phyloP scores from a whole-genome alignment of 2,797 vertebrate genomes.

The Eupleurogrammus muticus region DNA sequence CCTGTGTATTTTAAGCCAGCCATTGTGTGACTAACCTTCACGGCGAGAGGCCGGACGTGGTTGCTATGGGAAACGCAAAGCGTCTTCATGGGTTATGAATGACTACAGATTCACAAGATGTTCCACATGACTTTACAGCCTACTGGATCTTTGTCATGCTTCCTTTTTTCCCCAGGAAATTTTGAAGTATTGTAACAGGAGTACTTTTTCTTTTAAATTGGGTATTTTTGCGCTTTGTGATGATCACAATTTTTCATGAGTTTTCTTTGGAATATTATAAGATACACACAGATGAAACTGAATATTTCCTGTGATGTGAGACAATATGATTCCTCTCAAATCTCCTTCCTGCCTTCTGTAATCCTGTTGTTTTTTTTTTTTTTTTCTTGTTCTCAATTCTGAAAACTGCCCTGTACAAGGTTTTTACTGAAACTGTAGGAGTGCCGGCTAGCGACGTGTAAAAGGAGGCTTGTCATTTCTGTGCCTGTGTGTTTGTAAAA shows the following conservation, averaged over 20 bases:
- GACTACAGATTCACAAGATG: neutral
- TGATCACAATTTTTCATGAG: too few relatives aligned
- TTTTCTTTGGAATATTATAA: neutral
- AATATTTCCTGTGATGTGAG: conserved; percentile 11
- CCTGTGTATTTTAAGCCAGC: neutral
- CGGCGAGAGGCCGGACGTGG: accelerated
- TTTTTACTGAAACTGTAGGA: conserved; percentile 22
- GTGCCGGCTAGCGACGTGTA: conserved; percentile 19
- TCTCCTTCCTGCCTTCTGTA: conserved; percentile 18
- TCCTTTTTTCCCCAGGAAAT: too few relatives aligned
- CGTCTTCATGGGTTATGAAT: neutral
- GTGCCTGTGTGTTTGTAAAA: conserved; percentile 70
- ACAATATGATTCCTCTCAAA: neutral
- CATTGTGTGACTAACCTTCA: neutral
- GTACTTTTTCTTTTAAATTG: too few relatives aligned
- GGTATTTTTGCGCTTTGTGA: too few relatives aligned
- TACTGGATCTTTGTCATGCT: neutral
- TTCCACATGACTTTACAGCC: neutral
- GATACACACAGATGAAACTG: neutral
- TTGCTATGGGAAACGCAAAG: neutral
- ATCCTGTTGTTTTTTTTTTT: neutral
- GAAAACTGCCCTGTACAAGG: conserved; percentile 14
- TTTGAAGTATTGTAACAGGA: neutral
- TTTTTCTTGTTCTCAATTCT: conserved; percentile 7
- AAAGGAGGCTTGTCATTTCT: conserved; percentile 52